Evolutionary conservation across 2,797 vertebrate genomes (phyloP).

Genomic region (Phoxinus dragarum): DNA sequence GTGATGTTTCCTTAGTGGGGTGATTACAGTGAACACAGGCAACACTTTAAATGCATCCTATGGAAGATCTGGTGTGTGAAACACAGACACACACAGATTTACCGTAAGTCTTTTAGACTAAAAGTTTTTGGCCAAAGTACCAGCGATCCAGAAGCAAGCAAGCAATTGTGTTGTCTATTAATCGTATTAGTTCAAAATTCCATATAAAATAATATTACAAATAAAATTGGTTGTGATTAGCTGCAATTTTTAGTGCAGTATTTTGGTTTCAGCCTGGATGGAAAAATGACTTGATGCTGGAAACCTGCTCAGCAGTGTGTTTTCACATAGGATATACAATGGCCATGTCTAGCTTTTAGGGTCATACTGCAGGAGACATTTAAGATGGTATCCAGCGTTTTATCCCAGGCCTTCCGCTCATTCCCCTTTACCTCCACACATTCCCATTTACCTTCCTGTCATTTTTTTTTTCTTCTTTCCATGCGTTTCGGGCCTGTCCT

Average conservation of each 20-base stretch:
- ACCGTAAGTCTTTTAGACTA: not conserved
- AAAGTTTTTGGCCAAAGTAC: slow-evolving; percentile 38
- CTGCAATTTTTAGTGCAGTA: not conserved
- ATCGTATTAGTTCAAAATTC: slow-evolving; percentile 27
- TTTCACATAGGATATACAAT: slow-evolving; percentile 71
- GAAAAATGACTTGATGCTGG: not conserved
- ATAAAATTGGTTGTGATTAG: not conserved
- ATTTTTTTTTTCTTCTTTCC: slow-evolving; percentile 48
- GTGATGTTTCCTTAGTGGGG: slow-evolving; percentile 74
- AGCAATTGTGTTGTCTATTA: slow-evolving; percentile 40
- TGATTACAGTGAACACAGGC: slow-evolving; percentile 68
- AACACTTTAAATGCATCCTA: slow-evolving; percentile 71
- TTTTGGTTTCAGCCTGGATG: not conserved
- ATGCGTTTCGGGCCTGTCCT: slow-evolving; percentile 46
- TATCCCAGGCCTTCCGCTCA: slow-evolving; percentile 47
- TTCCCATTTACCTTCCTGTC: slow-evolving; percentile 54
- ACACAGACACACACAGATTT: slow-evolving; percentile 22
- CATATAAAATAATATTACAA: not conserved
- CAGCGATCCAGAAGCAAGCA: slow-evolving; percentile 54
- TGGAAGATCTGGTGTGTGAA: slow-evolving; percentile 70
- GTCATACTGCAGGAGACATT: slow-evolving; percentile 60
- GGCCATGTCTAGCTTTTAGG: slow-evolving; percentile 65
- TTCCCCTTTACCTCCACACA: slow-evolving; percentile 24
- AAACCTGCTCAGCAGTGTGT: slow-evolving; percentile 64
- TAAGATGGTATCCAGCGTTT: slow-evolving; percentile 51